Evolutionary conservation across 92 coral and sea anemone species (phyloP).

Genomic region (Palythoa heliodiscus): DNA sequence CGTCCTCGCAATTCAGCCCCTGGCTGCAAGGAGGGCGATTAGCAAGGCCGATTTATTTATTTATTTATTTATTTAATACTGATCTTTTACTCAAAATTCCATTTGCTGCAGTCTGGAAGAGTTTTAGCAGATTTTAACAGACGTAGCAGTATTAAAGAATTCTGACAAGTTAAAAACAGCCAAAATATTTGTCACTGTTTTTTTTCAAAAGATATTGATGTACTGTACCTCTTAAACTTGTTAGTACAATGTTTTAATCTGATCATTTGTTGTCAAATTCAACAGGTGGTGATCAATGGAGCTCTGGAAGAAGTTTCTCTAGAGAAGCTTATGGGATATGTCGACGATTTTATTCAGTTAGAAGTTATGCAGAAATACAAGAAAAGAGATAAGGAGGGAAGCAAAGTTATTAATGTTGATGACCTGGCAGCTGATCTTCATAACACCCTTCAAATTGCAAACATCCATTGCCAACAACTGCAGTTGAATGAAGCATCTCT

Average conservation of each 20-base stretch:
- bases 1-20: too few species aligned
- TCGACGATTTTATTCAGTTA: conserved; percentile 62
- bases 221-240: background rate
- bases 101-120: too few species aligned
- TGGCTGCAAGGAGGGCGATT: too few species aligned
- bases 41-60: too few species aligned
- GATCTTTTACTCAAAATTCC: too few species aligned
- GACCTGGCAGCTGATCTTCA: conserved; percentile 71
- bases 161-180: background rate
- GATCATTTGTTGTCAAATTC: background rate
- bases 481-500: conserved; percentile 54
- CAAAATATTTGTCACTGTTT: background rate
- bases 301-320: conserved; percentile 84
- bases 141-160: background rate
- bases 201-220: background rate
- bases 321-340: conserved; percentile 88
- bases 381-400: conserved; percentile 27
- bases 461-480: conserved; percentile 68
- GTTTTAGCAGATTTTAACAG: too few species aligned
- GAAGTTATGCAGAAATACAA: conserved; percentile 40
- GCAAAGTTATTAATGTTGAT: conserved; percentile 49
- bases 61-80: too few species aligned
- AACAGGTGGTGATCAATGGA: conserved; percentile 83
- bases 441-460: conserved; percentile 60
- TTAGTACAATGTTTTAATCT: background rate